Conservation (phyloP, 2,797 vertebrate genomes). For the Pantherophis vulpinus region DNA sequence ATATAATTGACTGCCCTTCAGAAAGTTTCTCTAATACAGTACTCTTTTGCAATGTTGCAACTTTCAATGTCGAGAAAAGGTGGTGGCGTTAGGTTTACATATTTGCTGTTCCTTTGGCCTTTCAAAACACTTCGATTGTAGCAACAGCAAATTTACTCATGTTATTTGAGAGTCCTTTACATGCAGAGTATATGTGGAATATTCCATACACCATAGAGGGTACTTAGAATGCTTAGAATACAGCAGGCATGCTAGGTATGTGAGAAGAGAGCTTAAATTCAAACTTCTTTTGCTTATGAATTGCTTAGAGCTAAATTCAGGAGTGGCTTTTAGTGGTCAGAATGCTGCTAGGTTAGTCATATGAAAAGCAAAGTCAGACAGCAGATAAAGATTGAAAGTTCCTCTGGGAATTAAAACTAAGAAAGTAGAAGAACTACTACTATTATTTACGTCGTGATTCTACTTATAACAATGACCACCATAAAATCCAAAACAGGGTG, state of each 20-base stretch:
- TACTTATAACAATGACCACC: neutral
- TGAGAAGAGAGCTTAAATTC: neutral
- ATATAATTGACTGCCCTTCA: neutral
- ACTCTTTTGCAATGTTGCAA: neutral
- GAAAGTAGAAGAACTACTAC: neutral
- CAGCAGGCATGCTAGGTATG: slow-evolving; percentile 3
- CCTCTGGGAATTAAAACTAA: neutral
- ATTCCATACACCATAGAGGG: neutral
- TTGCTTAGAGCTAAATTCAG: neutral
- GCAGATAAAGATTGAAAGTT: neutral
- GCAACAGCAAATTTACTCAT: neutral
- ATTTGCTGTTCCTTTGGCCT: neutral
- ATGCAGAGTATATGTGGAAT: neutral
- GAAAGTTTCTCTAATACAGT: neutral
- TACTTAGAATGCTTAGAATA: neutral
- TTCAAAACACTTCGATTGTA: neutral
- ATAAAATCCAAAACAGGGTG: neutral
- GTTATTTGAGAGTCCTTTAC: neutral
- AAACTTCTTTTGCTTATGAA: neutral
- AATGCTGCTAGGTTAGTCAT: neutral
- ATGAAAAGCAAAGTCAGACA: neutral
- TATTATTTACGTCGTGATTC: too few relatives aligned
- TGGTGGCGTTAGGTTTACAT: neutral
- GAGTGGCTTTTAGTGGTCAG: neutral
- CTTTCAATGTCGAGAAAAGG: neutral